A percentile compares a stretch with the other conserved stretches of the same genome.
Conservation (phyloP, 2,113 vertebrate species). For the Psittacula cyanocephala region DNA sequence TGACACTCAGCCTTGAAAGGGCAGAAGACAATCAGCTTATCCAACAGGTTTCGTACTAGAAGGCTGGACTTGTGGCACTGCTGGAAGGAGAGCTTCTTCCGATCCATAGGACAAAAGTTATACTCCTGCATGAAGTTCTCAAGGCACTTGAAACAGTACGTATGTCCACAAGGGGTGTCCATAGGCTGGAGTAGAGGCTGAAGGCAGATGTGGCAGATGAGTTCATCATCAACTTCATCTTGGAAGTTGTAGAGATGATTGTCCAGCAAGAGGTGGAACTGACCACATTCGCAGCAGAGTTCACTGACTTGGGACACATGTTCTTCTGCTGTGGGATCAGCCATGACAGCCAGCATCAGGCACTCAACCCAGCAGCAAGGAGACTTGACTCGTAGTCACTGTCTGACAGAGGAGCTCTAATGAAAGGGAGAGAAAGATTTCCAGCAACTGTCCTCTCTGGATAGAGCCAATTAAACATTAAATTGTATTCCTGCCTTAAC, state of each 20-base stretch:
- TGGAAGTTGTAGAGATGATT: constrained; percentile 91
- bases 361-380: not conserved
- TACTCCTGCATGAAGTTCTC: constrained; percentile 90
- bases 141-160: constrained; percentile 87
- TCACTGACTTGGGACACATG: not conserved
- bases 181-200: constrained; percentile 89
- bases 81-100: constrained; percentile 83
- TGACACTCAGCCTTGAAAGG: constrained; percentile 83
- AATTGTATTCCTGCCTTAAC: not conserved
- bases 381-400: not conserved
- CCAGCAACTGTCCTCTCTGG: not conserved
- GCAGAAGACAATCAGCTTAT: constrained; percentile 85
- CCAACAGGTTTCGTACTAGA: constrained; percentile 88
- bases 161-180: constrained; percentile 93
- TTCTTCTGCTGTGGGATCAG: constrained; percentile 61
- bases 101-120: constrained; percentile 89
- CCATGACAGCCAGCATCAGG: constrained; percentile 64
- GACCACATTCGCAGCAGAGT: constrained; percentile 87
- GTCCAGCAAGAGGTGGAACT: constrained; percentile 81
- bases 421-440: not conserved
- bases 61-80: constrained; percentile 89
- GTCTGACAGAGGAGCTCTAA: not conserved
- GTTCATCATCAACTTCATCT: constrained; percentile 90
- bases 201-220: constrained; percentile 91
- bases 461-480: not conserved